Evolutionary conservation across 2,888 invertebrate species (phyloP).

Genomic region (Bombylius discolor): DNA sequence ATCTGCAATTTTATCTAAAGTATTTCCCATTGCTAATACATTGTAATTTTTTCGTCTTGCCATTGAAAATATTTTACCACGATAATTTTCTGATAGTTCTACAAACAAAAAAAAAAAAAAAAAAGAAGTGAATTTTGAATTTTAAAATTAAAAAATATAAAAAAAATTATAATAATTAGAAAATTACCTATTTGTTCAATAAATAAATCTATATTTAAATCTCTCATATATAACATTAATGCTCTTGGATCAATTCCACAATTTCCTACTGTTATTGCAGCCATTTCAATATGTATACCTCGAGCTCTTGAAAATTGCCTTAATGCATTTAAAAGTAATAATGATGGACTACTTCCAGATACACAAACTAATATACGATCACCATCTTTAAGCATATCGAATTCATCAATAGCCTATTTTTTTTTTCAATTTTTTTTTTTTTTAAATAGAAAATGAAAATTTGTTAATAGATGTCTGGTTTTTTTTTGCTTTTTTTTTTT

Average conservation of each 20-base stretch:
- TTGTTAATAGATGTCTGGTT: no score
- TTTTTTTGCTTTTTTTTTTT: no score
- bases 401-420: conserved; percentile 61
- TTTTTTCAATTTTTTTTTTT: background rate
- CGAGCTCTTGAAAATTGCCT: conserved; percentile 69
- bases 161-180: background rate
- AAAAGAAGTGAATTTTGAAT: background rate
- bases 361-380: conserved; percentile 75
- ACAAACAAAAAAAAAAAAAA: conserved; percentile 31
- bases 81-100: conserved; percentile 39
- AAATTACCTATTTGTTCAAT: conserved; percentile 55
- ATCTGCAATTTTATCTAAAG: conserved; percentile 70
- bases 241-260: conserved; percentile 62
- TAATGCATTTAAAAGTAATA: conserved; percentile 71
- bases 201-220: conserved; percentile 60
- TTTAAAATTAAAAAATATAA: background rate
- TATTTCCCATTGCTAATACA: conserved; percentile 78
- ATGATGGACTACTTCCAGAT: conserved; percentile 70
- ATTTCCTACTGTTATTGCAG: conserved; percentile 46
- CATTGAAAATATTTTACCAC: conserved; percentile 51
- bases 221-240: conserved; percentile 61
- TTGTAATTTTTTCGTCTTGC: conserved; percentile 68
- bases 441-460: background rate
- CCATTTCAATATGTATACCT: conserved; percentile 58
- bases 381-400: conserved; percentile 68